Conservation (phyloP, 2,888 invertebrate species). For the Thereva unica region DNA sequence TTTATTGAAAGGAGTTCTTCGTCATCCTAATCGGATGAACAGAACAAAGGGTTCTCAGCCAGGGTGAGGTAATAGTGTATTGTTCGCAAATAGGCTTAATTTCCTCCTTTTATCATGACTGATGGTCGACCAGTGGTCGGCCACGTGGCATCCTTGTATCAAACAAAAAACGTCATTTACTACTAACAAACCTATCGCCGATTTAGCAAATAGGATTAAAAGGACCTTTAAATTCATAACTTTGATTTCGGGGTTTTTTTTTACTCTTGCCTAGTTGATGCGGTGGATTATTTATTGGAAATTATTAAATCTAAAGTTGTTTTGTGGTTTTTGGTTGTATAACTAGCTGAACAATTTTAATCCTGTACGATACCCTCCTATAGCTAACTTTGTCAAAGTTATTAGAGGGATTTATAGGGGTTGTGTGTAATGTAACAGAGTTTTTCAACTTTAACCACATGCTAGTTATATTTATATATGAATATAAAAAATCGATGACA, state of each 20-base stretch:
- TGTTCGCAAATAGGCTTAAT: slow-evolving; percentile 43
- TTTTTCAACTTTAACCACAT: no score
- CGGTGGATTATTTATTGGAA: no score
- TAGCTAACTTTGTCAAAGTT: no score
- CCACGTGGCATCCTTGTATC: slow-evolving; percentile 41
- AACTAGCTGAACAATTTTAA: no score
- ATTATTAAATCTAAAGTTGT: no score
- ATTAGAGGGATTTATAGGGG: no score
- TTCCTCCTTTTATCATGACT: slow-evolving; percentile 42
- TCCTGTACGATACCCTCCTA: no score
- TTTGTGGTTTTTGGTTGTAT: no score
- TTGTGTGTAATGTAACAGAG: no score
- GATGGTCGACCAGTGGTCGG: slow-evolving; percentile 40
- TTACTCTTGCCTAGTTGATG: no score
- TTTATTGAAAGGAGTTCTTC: slow-evolving; percentile 28
- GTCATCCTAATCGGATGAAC: slow-evolving; percentile 38
- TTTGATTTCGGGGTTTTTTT: slow-evolving; percentile 13
- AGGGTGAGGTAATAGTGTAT: slow-evolving; percentile 38
- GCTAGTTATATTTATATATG: no score
- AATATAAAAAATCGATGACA: no score
- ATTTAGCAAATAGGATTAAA: slow-evolving; percentile 42
- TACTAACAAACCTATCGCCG: slow-evolving; percentile 40
- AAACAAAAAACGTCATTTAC: slow-evolving; percentile 42
- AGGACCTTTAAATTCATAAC: slow-evolving; percentile 35
- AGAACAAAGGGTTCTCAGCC: slow-evolving; percentile 23